Evolutionary conservation across 1,140 invertebrate genomes (phyloP).

Genomic region (Popillia japonica): DNA sequence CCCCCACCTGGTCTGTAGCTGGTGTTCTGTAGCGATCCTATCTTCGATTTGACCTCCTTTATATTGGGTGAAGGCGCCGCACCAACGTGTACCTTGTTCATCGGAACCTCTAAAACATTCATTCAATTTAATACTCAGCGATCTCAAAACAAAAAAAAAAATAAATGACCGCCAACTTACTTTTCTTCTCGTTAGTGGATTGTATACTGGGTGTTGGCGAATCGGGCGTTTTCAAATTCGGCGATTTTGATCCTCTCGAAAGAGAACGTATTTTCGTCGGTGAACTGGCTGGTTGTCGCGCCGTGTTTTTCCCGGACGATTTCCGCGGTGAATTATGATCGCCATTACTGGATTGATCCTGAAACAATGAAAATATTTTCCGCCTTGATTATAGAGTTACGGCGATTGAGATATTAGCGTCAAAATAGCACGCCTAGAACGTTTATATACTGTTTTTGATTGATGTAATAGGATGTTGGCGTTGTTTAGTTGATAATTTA

Average conservation of each 20-base stretch:
- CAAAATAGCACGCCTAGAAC: not conserved
- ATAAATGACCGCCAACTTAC: slow-evolving; percentile 60
- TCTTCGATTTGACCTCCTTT: slow-evolving; percentile 90
- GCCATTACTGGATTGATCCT: slow-evolving; percentile 68
- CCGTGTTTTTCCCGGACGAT: slow-evolving; percentile 46
- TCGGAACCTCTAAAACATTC: slow-evolving; percentile 75
- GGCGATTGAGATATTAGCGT: not conserved
- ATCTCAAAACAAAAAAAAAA: not conserved
- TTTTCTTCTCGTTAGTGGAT: slow-evolving; percentile 73
- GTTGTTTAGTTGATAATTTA: not conserved
- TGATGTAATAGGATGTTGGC: not conserved
- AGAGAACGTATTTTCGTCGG: slow-evolving; percentile 66
- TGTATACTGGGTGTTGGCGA: slow-evolving; percentile 63
- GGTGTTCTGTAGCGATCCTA: slow-evolving; percentile 93
- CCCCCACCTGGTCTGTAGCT: slow-evolving; percentile 92
- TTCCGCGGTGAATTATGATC: slow-evolving; percentile 70
- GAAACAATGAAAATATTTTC: slow-evolving; percentile 31
- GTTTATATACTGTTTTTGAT: not conserved
- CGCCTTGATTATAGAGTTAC: not conserved
- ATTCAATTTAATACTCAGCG: not conserved
- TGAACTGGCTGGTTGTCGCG: slow-evolving; percentile 65
- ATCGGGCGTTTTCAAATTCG: slow-evolving; percentile 70
- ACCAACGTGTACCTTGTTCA: slow-evolving; percentile 94
- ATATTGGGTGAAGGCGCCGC: slow-evolving; percentile 89
- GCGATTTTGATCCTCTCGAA: slow-evolving; percentile 67